Evolutionary conservation across 2,888 invertebrate genomes (phyloP), one percentile per base, ranked within the genome.

Genomic region (Phengaris alcon): DNA sequence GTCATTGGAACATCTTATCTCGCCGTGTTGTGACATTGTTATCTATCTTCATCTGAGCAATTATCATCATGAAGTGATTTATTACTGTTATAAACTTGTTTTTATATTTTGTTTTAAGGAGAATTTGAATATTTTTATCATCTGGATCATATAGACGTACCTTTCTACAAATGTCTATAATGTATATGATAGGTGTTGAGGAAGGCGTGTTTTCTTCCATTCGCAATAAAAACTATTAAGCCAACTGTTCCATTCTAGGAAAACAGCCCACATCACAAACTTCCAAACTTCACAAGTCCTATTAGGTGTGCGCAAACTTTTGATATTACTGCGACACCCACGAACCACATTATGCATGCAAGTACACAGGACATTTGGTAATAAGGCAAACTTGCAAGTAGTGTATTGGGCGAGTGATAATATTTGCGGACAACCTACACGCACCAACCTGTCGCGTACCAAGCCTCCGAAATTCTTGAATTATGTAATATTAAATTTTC

Each of bases 361-460:
- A 82, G 80, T 77, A 75, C 76, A 77, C 76, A 76, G 78, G 76
- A 74, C 74, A 59, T 90, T 90, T 87, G 86, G 89, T 87, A 90
- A 91, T 88, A 86, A 84, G 83, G 84, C 85, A 87, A 89, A 90
- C 85, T 86, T 81, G 85, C 83, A 81, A 82, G 80, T 81, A 84
- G 83, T 84, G 86, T 87, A 87, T 90, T 91, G 85, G 87, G 89
- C 86, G 88, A 90, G 88, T 84, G 87, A 86, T 84, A 92, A 93
- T 92, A 93, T 93, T 92, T 92, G 92, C 90, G 85, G 81, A 90
- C 92, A 88, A 54, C 91, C 91, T 88, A 91, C 93, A 86, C 89
- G 88, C 88, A 88, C 89, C 86, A 89, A 89, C 88, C 86, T 88
- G 90, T 87, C 84, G 85, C 84, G 82, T 82, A 82, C 83, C 84